Evolutionary conservation across 2,888 invertebrate genomes (phyloP).

Genomic region (Oscheius sp.): DNA sequence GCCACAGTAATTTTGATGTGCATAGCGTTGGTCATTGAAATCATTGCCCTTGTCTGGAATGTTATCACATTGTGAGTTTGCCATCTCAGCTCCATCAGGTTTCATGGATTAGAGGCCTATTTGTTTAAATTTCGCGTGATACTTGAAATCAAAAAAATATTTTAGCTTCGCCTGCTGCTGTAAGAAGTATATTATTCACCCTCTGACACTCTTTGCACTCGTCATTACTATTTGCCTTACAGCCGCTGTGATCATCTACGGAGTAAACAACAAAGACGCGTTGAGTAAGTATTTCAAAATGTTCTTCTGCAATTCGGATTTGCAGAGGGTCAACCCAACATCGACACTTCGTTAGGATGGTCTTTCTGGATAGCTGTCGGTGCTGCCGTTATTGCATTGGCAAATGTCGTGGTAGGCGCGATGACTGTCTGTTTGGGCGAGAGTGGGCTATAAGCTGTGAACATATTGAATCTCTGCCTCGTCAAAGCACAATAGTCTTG

Average conservation of each 20-base stretch:
- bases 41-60: constrained; percentile 51
- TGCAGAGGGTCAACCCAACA: constrained; percentile 16
- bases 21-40: constrained; percentile 42
- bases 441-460: constrained; percentile 30
- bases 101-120: neutral
- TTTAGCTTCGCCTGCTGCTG: constrained; percentile 52
- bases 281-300: constrained; percentile 2
- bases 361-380: constrained; percentile 58
- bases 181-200: constrained; percentile 60
- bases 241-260: constrained; percentile 53
- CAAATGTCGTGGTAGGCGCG: constrained; percentile 50
- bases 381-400: constrained; percentile 47
- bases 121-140: neutral
- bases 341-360: constrained; percentile 43
- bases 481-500: constrained; percentile 15
- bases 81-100: neutral
- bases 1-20: constrained; percentile 46
- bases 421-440: constrained; percentile 53
- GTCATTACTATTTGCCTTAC: constrained; percentile 46
- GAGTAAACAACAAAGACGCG: constrained; percentile 41
- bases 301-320: no score
- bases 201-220: constrained; percentile 53
- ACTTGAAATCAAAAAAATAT: neutral
- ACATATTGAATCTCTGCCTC: neutral
- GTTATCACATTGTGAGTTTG: constrained; percentile 45